phyloP scores from a whole-genome alignment of 2,797 vertebrate species.

The Sebastes matsubarae region DNA sequence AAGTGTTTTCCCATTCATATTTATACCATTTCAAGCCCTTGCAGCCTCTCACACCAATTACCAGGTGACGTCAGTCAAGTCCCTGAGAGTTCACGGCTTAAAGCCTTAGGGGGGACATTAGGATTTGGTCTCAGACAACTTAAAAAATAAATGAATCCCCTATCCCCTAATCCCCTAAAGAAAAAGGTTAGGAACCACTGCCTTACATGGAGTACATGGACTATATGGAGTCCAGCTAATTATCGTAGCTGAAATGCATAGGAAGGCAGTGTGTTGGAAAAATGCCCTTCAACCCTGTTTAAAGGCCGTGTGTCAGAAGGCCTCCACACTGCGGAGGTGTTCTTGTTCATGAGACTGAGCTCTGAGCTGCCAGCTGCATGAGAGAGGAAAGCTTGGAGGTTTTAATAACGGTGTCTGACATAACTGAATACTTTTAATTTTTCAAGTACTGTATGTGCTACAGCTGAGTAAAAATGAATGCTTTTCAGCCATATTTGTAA shows the following conservation, averaged over 20 bases:
- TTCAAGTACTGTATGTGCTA: neutral
- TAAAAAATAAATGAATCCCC: too few relatives aligned
- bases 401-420: neutral
- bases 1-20: too few relatives aligned
- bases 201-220: too few relatives aligned
- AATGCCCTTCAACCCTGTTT: neutral
- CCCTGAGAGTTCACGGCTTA: too few relatives aligned
- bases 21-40: too few relatives aligned
- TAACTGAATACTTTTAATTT: neutral
- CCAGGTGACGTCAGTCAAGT: too few relatives aligned
- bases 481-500: conserved; percentile 2
- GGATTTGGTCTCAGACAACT: too few relatives aligned
- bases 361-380: neutral
- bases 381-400: neutral
- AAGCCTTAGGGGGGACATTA: too few relatives aligned
- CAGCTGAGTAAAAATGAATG: conserved; percentile 15
- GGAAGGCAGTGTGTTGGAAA: neutral
- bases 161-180: too few relatives aligned
- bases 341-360: neutral
- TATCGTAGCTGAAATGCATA: neutral
- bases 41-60: too few relatives aligned
- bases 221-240: neutral
- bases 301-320: neutral
- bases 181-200: too few relatives aligned
- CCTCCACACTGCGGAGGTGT: neutral